Percentiles rank a stretch among this genome's conserved stretches.
These are phyloP conservation scores for Chromobotia macracanthus DNA, from an alignment of 2,797 vertebrate genomes.

Conservation along the genomic window DNA sequence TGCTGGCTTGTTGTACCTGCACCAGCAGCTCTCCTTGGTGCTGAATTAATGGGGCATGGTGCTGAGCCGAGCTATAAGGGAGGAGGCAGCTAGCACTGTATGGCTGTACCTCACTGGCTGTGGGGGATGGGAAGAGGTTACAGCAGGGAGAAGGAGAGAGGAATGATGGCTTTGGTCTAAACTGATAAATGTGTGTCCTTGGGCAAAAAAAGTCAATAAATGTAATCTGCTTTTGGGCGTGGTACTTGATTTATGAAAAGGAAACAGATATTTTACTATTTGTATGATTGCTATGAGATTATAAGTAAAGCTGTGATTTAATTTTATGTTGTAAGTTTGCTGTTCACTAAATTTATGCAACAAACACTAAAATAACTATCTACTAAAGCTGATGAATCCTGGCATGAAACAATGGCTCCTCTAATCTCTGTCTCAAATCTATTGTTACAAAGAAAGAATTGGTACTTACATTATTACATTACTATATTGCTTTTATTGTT, in stretches of 20 bases:
- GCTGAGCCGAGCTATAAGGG: constrained; percentile 60
- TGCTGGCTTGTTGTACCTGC: constrained; percentile 73
- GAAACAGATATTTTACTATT: neutral
- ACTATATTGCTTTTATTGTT: neutral
- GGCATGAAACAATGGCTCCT: constrained; percentile 7
- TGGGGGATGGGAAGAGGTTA: constrained; percentile 63
- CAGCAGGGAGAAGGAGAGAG: constrained; percentile 54
- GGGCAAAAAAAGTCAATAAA: constrained; percentile 48
- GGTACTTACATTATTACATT: neutral
- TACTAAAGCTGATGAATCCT: neutral
- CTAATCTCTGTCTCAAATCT: neutral
- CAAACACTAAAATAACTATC: neutral
- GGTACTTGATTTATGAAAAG: constrained; percentile 15
- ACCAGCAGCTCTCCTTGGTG: constrained; percentile 81
- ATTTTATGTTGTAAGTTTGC: neutral
- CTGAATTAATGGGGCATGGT: constrained; percentile 73
- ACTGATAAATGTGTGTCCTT: constrained; percentile 62
- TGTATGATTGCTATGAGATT: neutral
- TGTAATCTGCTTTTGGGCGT: constrained; percentile 32
- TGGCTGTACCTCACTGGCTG: constrained; percentile 70
- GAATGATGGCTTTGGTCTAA: constrained; percentile 59
- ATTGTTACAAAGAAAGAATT: constrained; percentile 5
- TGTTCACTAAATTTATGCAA: neutral
- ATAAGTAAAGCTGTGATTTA: neutral
- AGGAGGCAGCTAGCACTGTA: constrained; percentile 65